Conservation (phyloP, 2,888 invertebrate species). For the Noctua fimbriata region DNA sequence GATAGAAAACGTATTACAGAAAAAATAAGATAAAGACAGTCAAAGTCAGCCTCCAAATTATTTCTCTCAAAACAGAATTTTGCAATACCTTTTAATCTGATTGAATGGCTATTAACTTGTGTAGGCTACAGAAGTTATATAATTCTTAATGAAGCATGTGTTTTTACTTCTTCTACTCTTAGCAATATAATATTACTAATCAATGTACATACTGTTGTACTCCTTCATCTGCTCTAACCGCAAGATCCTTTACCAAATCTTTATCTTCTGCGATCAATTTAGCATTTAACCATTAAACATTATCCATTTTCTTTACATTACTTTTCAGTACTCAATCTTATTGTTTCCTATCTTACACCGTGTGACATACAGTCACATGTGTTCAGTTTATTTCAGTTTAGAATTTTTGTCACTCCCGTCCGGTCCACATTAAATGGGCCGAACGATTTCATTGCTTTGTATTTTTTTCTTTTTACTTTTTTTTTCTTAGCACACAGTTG, state of each 20-base stretch:
- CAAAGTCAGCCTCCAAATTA: background rate
- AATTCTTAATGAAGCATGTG: background rate
- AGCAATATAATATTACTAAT: background rate
- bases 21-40: background rate
- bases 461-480: slow-evolving; percentile 73
- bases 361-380: slow-evolving; percentile 86
- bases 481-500: slow-evolving; percentile 72
- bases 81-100: background rate
- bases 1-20: background rate
- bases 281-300: background rate
- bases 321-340: slow-evolving; percentile 33
- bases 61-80: background rate
- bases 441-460: slow-evolving; percentile 85
- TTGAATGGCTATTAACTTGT: background rate
- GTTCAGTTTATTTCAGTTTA: slow-evolving; percentile 88
- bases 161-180: background rate
- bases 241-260: background rate
- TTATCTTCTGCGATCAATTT: background rate
- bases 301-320: slow-evolving; percentile 15
- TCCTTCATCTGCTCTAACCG: background rate
- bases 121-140: background rate
- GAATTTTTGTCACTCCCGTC: slow-evolving; percentile 90
- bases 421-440: slow-evolving; percentile 90
- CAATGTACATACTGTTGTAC: background rate
- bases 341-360: slow-evolving; percentile 59